Conservation (phyloP, 2,113 vertebrate species). For the Smithornis capensis region DNA sequence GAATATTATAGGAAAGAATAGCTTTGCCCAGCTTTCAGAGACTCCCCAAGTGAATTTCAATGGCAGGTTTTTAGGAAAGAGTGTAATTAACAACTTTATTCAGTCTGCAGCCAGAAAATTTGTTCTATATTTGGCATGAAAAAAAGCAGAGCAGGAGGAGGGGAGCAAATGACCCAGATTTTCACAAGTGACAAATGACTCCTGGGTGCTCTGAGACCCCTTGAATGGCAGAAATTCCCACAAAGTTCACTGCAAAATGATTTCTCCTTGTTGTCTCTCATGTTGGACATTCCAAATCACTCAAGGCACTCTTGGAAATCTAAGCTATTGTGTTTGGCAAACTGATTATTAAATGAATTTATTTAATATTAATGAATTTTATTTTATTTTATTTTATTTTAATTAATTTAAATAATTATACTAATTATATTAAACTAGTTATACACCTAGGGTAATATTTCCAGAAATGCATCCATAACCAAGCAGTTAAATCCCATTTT, state of each 20-base stretch:
- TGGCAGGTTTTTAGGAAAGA: conserved; percentile 31
- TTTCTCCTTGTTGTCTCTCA: background rate
- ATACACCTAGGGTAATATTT: background rate
- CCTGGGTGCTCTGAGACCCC: background rate
- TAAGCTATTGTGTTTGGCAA: background rate
- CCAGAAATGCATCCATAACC: background rate
- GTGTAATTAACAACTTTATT: conserved; percentile 50
- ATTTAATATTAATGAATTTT: background rate
- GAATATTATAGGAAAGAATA: background rate
- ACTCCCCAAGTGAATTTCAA: conserved; percentile 13
- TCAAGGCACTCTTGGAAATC: background rate
- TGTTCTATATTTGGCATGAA: conserved; percentile 38
- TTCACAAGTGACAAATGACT: conserved; percentile 28
- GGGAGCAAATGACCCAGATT: conserved; percentile 37
- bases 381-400: background rate
- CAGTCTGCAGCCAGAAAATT: conserved; percentile 19
- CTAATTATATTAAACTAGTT: background rate
- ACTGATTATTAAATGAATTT: background rate
- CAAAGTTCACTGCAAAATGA: background rate
- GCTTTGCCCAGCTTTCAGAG: background rate
- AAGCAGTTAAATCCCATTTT: background rate
- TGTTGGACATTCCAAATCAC: background rate
- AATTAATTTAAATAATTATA: background rate
- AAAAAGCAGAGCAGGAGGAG: conserved; percentile 3
- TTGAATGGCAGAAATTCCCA: background rate